These are phyloP conservation scores for Bombus pascuorum DNA, from an alignment of 1,140 invertebrate genomes.

Conservation along the genomic window DNA sequence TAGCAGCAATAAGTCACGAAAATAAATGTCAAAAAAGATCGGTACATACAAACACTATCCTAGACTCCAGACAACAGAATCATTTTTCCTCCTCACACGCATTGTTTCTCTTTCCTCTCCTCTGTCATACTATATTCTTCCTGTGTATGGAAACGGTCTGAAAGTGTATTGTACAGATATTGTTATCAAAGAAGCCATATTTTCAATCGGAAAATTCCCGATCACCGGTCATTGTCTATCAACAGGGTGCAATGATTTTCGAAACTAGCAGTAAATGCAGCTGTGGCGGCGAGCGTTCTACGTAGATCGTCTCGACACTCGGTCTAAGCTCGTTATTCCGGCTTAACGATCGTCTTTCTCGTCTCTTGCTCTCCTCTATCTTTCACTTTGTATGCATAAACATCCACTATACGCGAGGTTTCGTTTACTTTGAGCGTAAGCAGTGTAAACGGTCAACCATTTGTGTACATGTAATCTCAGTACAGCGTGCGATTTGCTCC, in stretches of 20 bases:
- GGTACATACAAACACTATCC: too few species aligned
- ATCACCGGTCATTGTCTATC: neutral
- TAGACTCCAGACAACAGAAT: too few species aligned
- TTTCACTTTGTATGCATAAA: neutral
- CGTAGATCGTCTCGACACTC: neutral
- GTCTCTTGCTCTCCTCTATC: neutral
- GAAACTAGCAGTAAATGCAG: neutral
- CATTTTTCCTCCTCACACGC: too few species aligned
- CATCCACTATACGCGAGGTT: neutral
- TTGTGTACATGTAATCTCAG: neutral
- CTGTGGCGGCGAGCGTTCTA: neutral
- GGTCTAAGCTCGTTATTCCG: slow-evolving; percentile 16
- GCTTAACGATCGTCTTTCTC: neutral
- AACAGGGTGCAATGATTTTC: neutral
- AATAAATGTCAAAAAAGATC: too few species aligned
- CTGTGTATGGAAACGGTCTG: too few species aligned
- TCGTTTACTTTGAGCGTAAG: neutral
- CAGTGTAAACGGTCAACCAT: neutral
- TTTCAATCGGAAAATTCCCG: neutral
- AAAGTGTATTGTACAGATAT: neutral
- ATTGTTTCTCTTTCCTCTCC: too few species aligned
- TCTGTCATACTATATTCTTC: neutral
- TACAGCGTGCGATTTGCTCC: neutral
- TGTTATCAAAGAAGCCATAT: neutral
- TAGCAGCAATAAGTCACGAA: too few species aligned